Evolutionary conservation across 2,888 invertebrate genomes (phyloP).

Genomic region (Gymnosoma rotundatum): DNA sequence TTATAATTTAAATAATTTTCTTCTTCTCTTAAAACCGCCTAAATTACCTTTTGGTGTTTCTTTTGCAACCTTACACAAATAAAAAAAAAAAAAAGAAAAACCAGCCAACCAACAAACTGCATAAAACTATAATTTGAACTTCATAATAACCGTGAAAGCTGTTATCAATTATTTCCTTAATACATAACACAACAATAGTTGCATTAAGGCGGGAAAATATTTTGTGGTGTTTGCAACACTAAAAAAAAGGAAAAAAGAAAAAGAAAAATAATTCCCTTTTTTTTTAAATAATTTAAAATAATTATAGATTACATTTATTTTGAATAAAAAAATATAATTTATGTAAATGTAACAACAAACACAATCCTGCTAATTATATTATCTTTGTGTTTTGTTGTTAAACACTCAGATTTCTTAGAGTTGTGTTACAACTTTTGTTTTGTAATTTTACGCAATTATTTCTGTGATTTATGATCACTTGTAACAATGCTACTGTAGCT

Average conservation of each 20-base stretch:
- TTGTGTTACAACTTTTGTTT: neutral
- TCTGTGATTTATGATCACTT: constrained; percentile 24
- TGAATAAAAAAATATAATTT: constrained; percentile 17
- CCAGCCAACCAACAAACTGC: constrained; percentile 5
- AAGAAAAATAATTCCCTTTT: constrained; percentile 11
- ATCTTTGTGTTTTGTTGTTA: constrained; percentile 21
- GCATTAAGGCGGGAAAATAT: constrained; percentile 2
- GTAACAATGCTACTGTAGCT: neutral
- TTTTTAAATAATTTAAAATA: constrained; percentile 2
- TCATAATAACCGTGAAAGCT: constrained; percentile 66
- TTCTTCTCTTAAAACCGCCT: constrained; percentile 8
- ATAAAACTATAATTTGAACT: constrained; percentile 63
- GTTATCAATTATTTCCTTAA: constrained; percentile 56
- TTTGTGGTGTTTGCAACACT: neutral
- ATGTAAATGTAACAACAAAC: constrained; percentile 39
- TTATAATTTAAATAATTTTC: constrained; percentile 41
- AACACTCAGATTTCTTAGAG: constrained; percentile 3
- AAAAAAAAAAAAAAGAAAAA: neutral
- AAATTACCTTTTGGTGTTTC: constrained; percentile 26
- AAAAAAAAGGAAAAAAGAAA: neutral
- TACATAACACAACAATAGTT: neutral
- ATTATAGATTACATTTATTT: constrained; percentile 23
- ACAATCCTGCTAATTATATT: constrained; percentile 32
- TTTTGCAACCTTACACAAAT: constrained; percentile 7
- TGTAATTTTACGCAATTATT: constrained; percentile 15